Percentiles rank a stretch among this genome's conserved stretches.
Conservation (phyloP, 2,797 vertebrate genomes). For the Rhinogobio ventralis region DNA sequence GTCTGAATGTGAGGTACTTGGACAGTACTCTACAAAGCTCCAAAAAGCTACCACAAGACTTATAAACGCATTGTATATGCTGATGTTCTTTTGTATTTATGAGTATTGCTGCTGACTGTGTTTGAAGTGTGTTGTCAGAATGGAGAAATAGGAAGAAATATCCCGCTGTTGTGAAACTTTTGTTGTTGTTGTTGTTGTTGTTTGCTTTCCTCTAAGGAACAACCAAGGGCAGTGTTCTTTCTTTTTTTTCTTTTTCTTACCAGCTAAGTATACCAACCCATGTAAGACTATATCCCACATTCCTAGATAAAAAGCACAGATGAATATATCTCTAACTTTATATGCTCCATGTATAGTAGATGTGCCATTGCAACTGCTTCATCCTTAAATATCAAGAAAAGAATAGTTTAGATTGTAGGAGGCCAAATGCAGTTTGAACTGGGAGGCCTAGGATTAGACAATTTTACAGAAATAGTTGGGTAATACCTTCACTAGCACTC, state of each 20-base stretch:
- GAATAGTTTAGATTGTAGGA: conserved; percentile 46
- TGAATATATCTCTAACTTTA: conserved; percentile 37
- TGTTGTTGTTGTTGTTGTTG: conserved; percentile 46
- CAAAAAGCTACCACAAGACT: conserved; percentile 63
- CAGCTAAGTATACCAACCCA: conserved; percentile 36
- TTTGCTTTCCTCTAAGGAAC: conserved; percentile 49
- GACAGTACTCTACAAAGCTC: conserved; percentile 65
- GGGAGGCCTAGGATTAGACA: conserved; percentile 64
- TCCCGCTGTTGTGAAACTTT: conserved; percentile 45
- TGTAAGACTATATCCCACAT: conserved; percentile 55
- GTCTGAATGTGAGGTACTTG: conserved; percentile 69
- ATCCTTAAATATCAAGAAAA: conserved; percentile 56
- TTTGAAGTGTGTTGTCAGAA: conserved; percentile 51
- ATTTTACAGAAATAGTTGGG: conserved; percentile 64
- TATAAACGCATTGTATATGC: conserved; percentile 59
- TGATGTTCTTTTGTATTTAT: conserved; percentile 68
- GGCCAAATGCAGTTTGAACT: conserved; percentile 48
- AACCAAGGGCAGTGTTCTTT: conserved; percentile 41
- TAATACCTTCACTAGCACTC: conserved; percentile 56
- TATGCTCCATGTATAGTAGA: conserved; percentile 27
- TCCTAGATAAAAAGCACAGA: conserved; percentile 51
- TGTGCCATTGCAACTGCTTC: conserved; percentile 35
- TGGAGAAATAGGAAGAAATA: conserved; percentile 50
- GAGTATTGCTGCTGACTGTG: conserved; percentile 74
- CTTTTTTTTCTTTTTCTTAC: neutral